These are phyloP conservation scores for Branchinecta sandiegonensis DNA, from an alignment of 2,888 invertebrate species.

Conservation along the genomic window DNA sequence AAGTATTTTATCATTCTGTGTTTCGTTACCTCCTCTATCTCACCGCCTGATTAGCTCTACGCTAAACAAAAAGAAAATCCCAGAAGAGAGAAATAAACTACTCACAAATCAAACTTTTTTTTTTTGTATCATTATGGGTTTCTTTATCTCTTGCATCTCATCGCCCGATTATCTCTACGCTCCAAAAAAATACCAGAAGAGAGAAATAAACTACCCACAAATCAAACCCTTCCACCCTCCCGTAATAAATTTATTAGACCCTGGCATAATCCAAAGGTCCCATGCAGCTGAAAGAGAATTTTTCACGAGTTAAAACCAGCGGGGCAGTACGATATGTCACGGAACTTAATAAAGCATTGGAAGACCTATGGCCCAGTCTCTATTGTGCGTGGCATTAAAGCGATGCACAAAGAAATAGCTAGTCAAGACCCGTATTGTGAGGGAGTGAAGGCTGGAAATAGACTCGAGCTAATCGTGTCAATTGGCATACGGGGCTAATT, in stretches of 20 bases:
- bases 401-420: constrained; percentile 14
- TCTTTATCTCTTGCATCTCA: too few relatives aligned
- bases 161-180: too few relatives aligned
- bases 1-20: too few relatives aligned
- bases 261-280: constrained; percentile 12
- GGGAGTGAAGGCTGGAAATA: background rate
- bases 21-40: too few relatives aligned
- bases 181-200: background rate
- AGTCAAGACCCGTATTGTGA: constrained; percentile 13
- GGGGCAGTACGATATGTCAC: background rate
- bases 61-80: too few relatives aligned
- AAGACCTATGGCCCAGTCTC: constrained; percentile 5
- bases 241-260: constrained; percentile 14
- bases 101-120: background rate
- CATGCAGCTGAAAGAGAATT: background rate
- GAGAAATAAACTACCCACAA: constrained; percentile 7
- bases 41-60: too few relatives aligned
- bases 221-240: constrained; percentile 14
- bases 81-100: background rate
- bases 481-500: background rate
- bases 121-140: too few relatives aligned
- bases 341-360: constrained; percentile 7
- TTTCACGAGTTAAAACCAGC: constrained; percentile 11
- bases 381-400: background rate
- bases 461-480: constrained; percentile 12